A percentile compares a stretch with the other conserved stretches of the same genome.
phyloP scores from a whole-genome alignment of 1,140 invertebrate genomes.

The Zaprionus taronus region DNA sequence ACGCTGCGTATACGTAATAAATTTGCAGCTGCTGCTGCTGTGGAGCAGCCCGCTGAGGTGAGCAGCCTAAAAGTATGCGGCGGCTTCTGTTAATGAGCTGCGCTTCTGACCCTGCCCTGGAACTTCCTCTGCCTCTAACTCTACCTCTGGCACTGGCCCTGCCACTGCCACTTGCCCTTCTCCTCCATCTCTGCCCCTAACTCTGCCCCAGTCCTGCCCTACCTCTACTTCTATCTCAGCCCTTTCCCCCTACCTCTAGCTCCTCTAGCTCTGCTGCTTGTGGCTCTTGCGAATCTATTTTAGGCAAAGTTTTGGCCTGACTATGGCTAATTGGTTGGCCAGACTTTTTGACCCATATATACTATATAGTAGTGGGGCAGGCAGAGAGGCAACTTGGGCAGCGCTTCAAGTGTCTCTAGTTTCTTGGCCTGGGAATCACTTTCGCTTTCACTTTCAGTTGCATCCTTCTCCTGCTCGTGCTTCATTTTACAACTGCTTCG shows the following conservation, averaged over 20 bases:
- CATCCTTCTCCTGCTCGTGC: too few species aligned
- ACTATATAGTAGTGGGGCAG: too few species aligned
- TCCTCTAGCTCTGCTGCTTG: neutral
- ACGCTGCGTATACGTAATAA: constrained; percentile 18
- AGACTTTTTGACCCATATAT: neutral
- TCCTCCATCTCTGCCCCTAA: too few species aligned
- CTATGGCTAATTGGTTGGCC: neutral
- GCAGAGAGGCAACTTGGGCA: neutral
- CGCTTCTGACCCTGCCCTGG: neutral
- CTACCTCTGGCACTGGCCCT: too few species aligned
- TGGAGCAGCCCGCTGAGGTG: neutral
- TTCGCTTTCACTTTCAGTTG: too few species aligned
- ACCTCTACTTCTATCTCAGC: too few species aligned
- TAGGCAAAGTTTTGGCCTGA: neutral
- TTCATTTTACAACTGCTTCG: too few species aligned
- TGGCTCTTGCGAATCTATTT: neutral
- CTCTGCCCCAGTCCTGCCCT: too few species aligned
- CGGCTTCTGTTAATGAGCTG: constrained; percentile 24
- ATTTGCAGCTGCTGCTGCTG: constrained; percentile 18
- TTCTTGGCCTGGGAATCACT: neutral
- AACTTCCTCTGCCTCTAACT: too few species aligned
- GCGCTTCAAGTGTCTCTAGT: neutral
- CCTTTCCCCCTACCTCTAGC: too few species aligned
- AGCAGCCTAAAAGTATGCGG: constrained; percentile 16
- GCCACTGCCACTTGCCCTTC: neutral